phyloP scores from a whole-genome alignment of 37 sponge, comb jelly and placozoan genomes.

The Sycon ciliatum region DNA sequence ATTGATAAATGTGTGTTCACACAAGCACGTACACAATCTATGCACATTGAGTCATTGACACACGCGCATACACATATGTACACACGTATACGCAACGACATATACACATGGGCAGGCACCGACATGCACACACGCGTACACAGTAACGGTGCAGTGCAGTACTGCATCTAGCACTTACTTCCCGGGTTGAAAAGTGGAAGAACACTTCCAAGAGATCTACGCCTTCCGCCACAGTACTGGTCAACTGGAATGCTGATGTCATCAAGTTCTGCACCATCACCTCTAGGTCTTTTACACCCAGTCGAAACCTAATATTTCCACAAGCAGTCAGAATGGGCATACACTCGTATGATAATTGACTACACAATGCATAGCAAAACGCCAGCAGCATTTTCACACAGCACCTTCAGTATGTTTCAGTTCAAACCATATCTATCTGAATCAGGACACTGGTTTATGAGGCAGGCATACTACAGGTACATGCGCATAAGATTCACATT shows the following conservation, averaged over 20 bases:
- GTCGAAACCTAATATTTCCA: slow-evolving; percentile 63
- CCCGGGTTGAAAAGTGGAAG: slow-evolving; percentile 64
- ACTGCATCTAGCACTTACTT: slow-evolving; percentile 39
- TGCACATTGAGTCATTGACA: no score
- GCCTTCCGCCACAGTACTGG: slow-evolving; percentile 79
- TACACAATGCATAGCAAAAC: no score
- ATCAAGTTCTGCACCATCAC: slow-evolving; percentile 98
- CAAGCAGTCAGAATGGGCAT: no score
- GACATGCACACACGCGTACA: no score
- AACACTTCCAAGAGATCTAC: slow-evolving; percentile 88
- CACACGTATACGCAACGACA: not conserved
- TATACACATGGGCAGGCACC: no score
- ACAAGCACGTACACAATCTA: not conserved
- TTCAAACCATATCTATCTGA: no score
- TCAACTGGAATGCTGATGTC: slow-evolving; percentile 63
- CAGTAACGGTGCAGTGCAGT: no score
- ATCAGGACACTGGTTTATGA: no score
- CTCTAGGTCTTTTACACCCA: slow-evolving; percentile 88
- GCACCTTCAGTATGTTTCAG: no score
- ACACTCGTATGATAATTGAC: not conserved
- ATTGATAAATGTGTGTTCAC: slow-evolving; percentile 2
- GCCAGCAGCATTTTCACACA: no score
- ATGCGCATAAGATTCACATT: no score
- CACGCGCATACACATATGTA: slow-evolving; percentile 5
- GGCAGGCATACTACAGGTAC: no score